Conservation (phyloP, 2,797 vertebrate species). For the Anabacerthia variegaticeps region DNA sequence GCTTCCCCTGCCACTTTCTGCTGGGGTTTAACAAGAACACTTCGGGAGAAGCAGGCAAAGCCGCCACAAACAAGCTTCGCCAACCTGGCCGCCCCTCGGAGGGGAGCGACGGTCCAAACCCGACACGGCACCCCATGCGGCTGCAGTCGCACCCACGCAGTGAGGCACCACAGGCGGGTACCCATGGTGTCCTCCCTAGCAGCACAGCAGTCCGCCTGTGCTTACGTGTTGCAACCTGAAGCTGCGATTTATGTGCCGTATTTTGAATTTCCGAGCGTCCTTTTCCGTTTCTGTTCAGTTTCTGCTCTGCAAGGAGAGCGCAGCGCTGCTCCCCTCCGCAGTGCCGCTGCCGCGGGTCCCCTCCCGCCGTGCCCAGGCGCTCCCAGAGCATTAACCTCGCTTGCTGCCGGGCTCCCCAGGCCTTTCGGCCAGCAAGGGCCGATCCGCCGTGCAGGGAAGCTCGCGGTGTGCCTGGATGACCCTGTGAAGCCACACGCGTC, state of each 20-base stretch:
- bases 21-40: not conserved
- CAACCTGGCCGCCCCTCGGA: not conserved
- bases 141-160: not conserved
- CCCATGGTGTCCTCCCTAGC: too few relatives aligned
- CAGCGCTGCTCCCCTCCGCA: accelerated
- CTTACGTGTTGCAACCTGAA: not conserved
- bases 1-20: not conserved
- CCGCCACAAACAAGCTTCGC: too few relatives aligned
- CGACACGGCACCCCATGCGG: not conserved
- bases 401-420: accelerated
- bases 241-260: not conserved
- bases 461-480: not conserved
- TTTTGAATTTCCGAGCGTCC: not conserved
- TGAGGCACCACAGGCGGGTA: accelerated
- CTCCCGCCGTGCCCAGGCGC: not conserved
- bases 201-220: not conserved
- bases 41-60: not conserved
- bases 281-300: too few relatives aligned
- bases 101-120: too few relatives aligned
- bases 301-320: accelerated
- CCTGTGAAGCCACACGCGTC: not conserved
- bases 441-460: too few relatives aligned
- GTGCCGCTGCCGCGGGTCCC: too few relatives aligned
- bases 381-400: not conserved
- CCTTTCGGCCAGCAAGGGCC: too few relatives aligned